Evolutionary conservation across 2,888 invertebrate species (phyloP).

Genomic region (Brenthis daphne): DNA sequence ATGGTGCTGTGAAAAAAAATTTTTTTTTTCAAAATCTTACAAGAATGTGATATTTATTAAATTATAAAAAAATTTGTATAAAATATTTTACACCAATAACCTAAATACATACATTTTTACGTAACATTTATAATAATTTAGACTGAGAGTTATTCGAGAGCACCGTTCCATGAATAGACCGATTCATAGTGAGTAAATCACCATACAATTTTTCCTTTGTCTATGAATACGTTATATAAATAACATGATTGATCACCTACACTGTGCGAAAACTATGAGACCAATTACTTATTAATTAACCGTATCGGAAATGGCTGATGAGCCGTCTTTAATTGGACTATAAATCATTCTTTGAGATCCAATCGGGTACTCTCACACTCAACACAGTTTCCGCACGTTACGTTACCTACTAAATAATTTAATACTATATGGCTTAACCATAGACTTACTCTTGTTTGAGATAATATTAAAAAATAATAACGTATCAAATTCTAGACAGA

Average conservation of each 20-base stretch:
- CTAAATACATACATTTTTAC: too few species aligned
- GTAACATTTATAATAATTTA: neutral
- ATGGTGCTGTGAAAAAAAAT: too few species aligned
- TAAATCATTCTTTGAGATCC: slow-evolving; percentile 64
- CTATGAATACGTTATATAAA: slow-evolving; percentile 32
- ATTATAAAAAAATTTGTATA: too few species aligned
- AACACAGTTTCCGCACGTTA: slow-evolving; percentile 56
- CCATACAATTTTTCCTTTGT: slow-evolving; percentile 18
- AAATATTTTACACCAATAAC: too few species aligned
- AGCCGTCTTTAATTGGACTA: slow-evolving; percentile 70
- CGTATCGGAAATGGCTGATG: slow-evolving; percentile 60
- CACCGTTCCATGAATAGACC: slow-evolving; percentile 4
- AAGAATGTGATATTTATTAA: too few species aligned
- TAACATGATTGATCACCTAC: slow-evolving; percentile 31
- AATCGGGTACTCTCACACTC: slow-evolving; percentile 47
- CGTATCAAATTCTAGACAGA: slow-evolving; percentile 27
- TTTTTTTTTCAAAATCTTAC: too few species aligned
- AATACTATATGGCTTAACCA: slow-evolving; percentile 67
- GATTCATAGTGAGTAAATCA: slow-evolving; percentile 8
- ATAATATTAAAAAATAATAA: slow-evolving; percentile 46
- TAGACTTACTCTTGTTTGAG: slow-evolving; percentile 62
- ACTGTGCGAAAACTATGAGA: slow-evolving; percentile 38
- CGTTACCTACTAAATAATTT: slow-evolving; percentile 72
- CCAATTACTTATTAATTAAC: slow-evolving; percentile 56
- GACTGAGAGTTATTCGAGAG: neutral